A percentile compares a stretch with the other conserved stretches of the same genome.
Conservation (phyloP, 2,113 vertebrate species). For the Odontesthes bonariensis region DNA sequence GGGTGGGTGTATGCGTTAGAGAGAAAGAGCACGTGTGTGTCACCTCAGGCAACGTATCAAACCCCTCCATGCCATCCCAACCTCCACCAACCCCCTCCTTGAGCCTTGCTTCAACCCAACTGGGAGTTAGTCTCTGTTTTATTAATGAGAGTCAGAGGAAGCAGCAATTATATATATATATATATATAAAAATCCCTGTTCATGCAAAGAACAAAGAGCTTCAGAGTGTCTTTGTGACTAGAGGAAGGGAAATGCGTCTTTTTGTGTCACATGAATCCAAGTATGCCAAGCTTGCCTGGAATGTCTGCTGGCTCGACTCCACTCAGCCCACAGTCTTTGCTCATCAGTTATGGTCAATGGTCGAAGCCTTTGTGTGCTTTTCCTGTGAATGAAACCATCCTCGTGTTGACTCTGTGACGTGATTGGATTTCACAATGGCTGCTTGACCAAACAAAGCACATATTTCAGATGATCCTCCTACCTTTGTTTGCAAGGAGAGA, state of each 20-base stretch:
- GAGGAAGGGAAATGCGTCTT: conserved; percentile 28
- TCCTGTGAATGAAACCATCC: conserved; percentile 58
- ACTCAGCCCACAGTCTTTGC: conserved; percentile 46
- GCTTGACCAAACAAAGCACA: conserved; percentile 14
- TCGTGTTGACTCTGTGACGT: conserved; percentile 52
- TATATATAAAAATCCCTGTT: conserved; percentile 13
- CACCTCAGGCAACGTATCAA: conserved; percentile 56
- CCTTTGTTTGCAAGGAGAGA: conserved; percentile 39
- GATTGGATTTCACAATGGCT: conserved; percentile 11
- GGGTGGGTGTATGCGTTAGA: not conserved
- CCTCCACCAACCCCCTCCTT: conserved; percentile 24
- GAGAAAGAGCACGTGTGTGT: conserved; percentile 1
- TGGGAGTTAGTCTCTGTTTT: conserved; percentile 67
- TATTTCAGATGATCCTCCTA: conserved; percentile 46
- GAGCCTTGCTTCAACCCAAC: conserved; percentile 28
- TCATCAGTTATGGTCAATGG: conserved; percentile 25
- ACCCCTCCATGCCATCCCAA: conserved; percentile 20
- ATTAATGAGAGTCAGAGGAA: conserved; percentile 73
- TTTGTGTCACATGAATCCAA: conserved; percentile 39
- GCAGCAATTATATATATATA: conserved; percentile 41
- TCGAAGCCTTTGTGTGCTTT: conserved; percentile 46
- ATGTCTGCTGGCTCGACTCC: conserved; percentile 49
- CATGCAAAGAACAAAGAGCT: conserved; percentile 34
- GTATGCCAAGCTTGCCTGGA: conserved; percentile 60
- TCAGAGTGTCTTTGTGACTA: conserved; percentile 19